Evolutionary conservation across 2,113 vertebrate species (phyloP).

Genomic region (Xenus cinereus): DNA sequence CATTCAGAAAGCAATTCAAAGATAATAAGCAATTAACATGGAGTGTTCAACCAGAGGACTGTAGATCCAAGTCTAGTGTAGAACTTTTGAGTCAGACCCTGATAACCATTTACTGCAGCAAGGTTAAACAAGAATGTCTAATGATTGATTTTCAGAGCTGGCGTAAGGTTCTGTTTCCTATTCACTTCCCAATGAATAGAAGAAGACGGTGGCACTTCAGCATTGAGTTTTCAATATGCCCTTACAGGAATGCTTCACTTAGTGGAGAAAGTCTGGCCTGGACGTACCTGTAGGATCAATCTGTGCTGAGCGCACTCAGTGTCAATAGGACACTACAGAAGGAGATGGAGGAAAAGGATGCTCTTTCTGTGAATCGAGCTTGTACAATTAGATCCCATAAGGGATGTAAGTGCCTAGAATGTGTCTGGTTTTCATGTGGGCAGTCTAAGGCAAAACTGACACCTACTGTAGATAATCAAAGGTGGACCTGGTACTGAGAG

Average conservation of each 20-base stretch:
- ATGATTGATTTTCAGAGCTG: neutral
- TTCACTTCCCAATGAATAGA: neutral
- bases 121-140: neutral
- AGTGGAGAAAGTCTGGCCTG: neutral
- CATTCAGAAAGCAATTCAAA: neutral
- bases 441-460: neutral
- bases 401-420: neutral
- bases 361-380: neutral
- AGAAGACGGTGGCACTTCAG: neutral
- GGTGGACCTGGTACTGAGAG: neutral
- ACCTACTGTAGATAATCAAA: neutral
- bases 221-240: neutral
- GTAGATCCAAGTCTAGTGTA: neutral
- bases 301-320: neutral
- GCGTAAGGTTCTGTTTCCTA: neutral
- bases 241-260: neutral
- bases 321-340: neutral
- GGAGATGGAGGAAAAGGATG: neutral
- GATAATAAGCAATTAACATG: neutral
- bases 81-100: neutral
- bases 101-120: neutral
- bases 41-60: neutral
- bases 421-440: neutral
- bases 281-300: neutral
- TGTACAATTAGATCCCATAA: neutral